Conservation (phyloP, 2,888 invertebrate species). For the Agrilus mali region DNA sequence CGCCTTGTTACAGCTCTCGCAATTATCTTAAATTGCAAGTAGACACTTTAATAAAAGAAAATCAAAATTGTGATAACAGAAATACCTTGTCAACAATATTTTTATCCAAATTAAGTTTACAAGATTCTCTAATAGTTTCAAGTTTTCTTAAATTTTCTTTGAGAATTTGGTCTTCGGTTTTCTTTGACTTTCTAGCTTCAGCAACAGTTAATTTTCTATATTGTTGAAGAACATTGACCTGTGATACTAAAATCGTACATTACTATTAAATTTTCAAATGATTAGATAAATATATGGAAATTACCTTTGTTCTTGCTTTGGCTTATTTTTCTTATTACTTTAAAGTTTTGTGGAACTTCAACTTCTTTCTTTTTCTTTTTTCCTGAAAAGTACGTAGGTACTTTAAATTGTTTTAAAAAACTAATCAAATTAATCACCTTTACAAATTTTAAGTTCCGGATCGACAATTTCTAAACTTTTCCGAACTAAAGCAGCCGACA, state of each 20-base stretch:
- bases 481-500: conserved; percentile 28
- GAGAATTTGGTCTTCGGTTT: conserved; percentile 24
- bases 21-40: conserved; percentile 36
- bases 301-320: conserved; percentile 21
- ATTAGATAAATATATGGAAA: neutral
- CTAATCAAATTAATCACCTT: conserved; percentile 7
- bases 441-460: conserved; percentile 14
- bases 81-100: conserved; percentile 19
- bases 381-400: neutral
- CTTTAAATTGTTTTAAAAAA: neutral
- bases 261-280: neutral
- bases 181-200: conserved; percentile 23
- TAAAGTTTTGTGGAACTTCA: conserved; percentile 22
- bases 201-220: conserved; percentile 25
- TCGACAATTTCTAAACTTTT: conserved; percentile 28
- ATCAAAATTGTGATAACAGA: neutral
- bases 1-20: conserved; percentile 41
- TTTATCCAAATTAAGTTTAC: conserved; percentile 24
- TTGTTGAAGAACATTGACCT: neutral
- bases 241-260: neutral
- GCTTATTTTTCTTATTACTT: conserved; percentile 16
- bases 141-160: conserved; percentile 27
- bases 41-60: neutral
- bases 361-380: conserved; percentile 18
- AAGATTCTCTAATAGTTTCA: conserved; percentile 22